A percentile compares a stretch with the other conserved stretches of the same genome.
These are phyloP conservation scores for Hermaeophaga mercurialis DNA, from an alignment of 2,888 invertebrate genomes.

Conservation along the genomic window DNA sequence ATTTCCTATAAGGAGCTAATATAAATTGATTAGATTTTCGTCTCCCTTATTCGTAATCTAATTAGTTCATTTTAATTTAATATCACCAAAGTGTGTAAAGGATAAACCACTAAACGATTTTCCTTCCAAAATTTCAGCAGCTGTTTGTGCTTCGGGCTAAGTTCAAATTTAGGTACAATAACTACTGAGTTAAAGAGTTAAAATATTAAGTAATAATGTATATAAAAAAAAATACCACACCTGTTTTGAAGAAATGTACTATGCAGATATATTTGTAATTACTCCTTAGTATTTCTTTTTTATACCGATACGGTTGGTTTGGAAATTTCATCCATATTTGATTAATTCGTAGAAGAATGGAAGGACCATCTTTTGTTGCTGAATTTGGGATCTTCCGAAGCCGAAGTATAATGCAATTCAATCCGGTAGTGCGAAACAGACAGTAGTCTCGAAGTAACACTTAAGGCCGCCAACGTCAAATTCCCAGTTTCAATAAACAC, in stretches of 20 bases:
- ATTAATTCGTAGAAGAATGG: constrained; percentile 16
- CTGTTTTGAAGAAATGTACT: too few species aligned
- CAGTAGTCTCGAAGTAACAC: constrained; percentile 34
- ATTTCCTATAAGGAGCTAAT: constrained; percentile 51
- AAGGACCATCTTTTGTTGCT: constrained; percentile 32
- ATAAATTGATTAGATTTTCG: constrained; percentile 55
- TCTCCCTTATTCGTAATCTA: constrained; percentile 51
- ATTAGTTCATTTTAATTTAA: constrained; percentile 56
- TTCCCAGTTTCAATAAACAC: constrained; percentile 38
- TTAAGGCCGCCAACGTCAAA: constrained; percentile 15
- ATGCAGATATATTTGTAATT: too few species aligned
- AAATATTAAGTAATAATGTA: too few species aligned
- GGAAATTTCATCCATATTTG: too few species aligned
- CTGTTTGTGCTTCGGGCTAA: too few species aligned
- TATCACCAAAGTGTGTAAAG: constrained; percentile 47
- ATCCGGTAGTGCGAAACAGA: constrained; percentile 27
- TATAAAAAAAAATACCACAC: too few species aligned
- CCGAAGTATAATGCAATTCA: constrained; percentile 40
- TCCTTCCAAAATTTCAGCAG: constrained; percentile 29
- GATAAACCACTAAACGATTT: constrained; percentile 38
- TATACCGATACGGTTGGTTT: too few species aligned
- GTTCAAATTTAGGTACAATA: too few species aligned
- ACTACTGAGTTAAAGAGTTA: too few species aligned
- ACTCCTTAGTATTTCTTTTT: too few species aligned
- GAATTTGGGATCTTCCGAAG: constrained; percentile 31